Conservation (phyloP, 2,888 invertebrate species). For the Epirrhoe alternata region DNA sequence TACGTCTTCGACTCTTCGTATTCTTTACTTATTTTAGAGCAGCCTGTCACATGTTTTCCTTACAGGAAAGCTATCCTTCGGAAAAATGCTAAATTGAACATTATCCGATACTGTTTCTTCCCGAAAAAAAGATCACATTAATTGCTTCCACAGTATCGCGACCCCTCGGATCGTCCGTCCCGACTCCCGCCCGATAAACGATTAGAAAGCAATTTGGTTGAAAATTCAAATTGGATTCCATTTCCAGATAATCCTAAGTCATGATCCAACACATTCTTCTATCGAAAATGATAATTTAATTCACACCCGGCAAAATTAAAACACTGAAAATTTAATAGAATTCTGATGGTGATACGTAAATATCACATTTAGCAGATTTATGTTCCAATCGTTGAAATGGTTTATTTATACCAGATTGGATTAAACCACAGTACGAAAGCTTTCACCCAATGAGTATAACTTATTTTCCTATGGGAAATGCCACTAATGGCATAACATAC, state of each 20-base stretch:
- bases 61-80: not conserved
- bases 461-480: slow-evolving; percentile 30
- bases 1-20: too few species aligned
- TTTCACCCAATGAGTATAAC: slow-evolving; percentile 21
- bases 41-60: not conserved
- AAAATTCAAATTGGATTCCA: slow-evolving; percentile 54
- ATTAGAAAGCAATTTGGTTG: slow-evolving; percentile 54
- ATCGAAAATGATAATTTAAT: slow-evolving; percentile 33
- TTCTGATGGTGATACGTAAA: not conserved
- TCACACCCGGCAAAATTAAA: slow-evolving; percentile 9
- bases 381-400: not conserved
- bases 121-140: slow-evolving; percentile 49
- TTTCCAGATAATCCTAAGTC: slow-evolving; percentile 49
- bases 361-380: not conserved
- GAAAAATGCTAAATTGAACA: slow-evolving; percentile 16
- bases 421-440: slow-evolving; percentile 8
- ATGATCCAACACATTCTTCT: slow-evolving; percentile 39
- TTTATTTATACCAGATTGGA: slow-evolving; percentile 6
- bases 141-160: slow-evolving; percentile 44
- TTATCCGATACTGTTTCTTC: slow-evolving; percentile 38
- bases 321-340: not conserved
- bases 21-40: too few species aligned
- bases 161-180: slow-evolving; percentile 42
- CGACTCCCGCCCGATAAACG: slow-evolving; percentile 46
- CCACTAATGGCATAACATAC: slow-evolving; percentile 21